phyloP scores from a whole-genome alignment of 2,113 vertebrate genomes.

The Malurus cyaneus region DNA sequence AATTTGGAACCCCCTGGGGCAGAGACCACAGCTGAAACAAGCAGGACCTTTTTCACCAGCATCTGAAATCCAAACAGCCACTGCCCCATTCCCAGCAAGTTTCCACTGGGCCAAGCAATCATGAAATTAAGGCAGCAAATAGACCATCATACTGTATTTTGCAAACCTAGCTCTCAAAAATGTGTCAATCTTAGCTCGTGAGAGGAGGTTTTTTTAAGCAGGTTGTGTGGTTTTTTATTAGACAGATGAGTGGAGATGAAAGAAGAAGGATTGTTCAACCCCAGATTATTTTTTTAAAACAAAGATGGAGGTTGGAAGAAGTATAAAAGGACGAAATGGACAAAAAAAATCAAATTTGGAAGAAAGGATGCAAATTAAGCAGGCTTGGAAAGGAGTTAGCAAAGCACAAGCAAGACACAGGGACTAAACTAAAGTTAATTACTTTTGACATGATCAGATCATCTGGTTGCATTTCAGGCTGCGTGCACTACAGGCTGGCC shows the following conservation, averaged over 20 bases:
- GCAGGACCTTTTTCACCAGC: not conserved
- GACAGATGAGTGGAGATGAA: not conserved
- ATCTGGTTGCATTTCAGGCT: constrained; percentile 48
- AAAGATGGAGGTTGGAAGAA: not conserved
- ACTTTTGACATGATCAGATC: constrained; percentile 68
- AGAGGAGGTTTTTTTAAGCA: not conserved
- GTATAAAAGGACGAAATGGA: not conserved
- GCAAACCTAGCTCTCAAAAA: not conserved
- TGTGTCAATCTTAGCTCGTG: rapidly evolving
- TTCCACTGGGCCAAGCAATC: not conserved
- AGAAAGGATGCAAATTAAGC: constrained; percentile 47
- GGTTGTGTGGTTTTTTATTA: not conserved
- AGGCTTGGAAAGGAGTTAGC: constrained; percentile 19
- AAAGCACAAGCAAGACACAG: not conserved
- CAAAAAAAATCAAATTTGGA: not conserved
- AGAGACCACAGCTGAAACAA: not conserved
- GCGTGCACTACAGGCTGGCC: not conserved
- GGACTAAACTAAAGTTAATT: constrained; percentile 67
- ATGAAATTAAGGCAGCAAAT: not conserved
- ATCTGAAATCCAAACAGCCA: not conserved
- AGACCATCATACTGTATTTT: not conserved
- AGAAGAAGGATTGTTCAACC: not conserved
- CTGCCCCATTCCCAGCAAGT: not conserved
- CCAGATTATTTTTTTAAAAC: not conserved
- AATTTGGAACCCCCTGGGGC: not conserved